These are phyloP conservation scores for Amblyjoppa fuscipennis DNA, from an alignment of 2,888 invertebrate species.

Conservation along the genomic window DNA sequence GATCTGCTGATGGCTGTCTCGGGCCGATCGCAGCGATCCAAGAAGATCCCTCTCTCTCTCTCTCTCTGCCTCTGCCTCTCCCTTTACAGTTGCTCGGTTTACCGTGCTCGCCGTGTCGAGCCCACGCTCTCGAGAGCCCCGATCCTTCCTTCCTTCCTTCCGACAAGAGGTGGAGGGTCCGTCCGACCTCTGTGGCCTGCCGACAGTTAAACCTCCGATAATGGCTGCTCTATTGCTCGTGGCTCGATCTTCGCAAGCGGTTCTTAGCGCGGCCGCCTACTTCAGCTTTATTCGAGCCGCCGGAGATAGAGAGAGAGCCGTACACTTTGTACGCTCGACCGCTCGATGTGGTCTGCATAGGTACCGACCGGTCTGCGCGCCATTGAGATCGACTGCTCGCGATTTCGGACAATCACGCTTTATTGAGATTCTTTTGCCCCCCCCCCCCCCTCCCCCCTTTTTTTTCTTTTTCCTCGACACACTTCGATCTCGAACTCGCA, in stretches of 20 bases:
- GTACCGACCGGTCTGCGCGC: slow-evolving; percentile 39
- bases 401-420: slow-evolving; percentile 21
- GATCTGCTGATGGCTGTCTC: slow-evolving; percentile 66
- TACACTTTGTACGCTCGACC: slow-evolving; percentile 35
- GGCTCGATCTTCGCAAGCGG: slow-evolving; percentile 63
- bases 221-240: slow-evolving; percentile 67
- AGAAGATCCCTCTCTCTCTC: slow-evolving; percentile 70
- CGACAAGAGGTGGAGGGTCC: slow-evolving; percentile 57
- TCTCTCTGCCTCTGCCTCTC: too few relatives aligned
- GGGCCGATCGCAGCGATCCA: slow-evolving; percentile 66
- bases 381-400: slow-evolving; percentile 52
- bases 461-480: not conserved
- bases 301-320: slow-evolving; percentile 27
- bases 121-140: slow-evolving; percentile 41
- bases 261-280: slow-evolving; percentile 56
- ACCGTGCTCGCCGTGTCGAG: slow-evolving; percentile 40
- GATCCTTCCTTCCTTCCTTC: slow-evolving; percentile 59
- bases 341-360: slow-evolving; percentile 21
- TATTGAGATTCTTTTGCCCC: not conserved
- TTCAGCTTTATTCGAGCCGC: slow-evolving; percentile 55
- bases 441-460: too few relatives aligned
- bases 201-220: slow-evolving; percentile 71
- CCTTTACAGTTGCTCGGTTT: slow-evolving; percentile 71
- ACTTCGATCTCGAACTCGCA: slow-evolving; percentile 29
- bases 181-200: slow-evolving; percentile 57